A percentile compares a stretch with the other conserved stretches of the same genome.
phyloP scores from a whole-genome alignment of 2,888 invertebrate species.

The Dasypogon diadema region DNA sequence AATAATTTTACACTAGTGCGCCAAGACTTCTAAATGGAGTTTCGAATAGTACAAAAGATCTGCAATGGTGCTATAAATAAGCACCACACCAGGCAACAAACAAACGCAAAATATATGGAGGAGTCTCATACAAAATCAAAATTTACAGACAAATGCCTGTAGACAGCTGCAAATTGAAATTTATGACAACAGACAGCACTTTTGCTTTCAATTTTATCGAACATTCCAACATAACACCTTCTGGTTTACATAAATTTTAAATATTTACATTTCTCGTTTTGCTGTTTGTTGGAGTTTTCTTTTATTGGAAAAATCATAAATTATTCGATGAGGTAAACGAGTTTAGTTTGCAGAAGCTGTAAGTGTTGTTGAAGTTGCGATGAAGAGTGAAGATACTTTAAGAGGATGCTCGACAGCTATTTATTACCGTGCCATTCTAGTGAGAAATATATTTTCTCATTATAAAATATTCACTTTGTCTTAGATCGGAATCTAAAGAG shows the following conservation, averaged over 20 bases:
- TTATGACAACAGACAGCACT: slow-evolving; percentile 13
- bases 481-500: no score
- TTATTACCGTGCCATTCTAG: no score
- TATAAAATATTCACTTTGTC: no score
- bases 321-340: no score
- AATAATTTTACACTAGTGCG: not conserved
- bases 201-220: not conserved
- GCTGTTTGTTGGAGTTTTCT: no score
- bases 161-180: slow-evolving; percentile 16
- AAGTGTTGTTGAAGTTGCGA: no score
- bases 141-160: not conserved
- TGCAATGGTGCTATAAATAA: slow-evolving; percentile 10
- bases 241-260: not conserved
- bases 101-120: not conserved
- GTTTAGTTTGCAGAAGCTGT: no score
- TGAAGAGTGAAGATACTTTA: no score
- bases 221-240: not conserved
- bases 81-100: not conserved
- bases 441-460: no score
- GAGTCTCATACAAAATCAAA: not conserved
- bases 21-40: not conserved
- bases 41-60: not conserved
- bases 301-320: no score
- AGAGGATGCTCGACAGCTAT: no score
- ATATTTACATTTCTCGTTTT: no score